Evolutionary conservation across 2,888 invertebrate species (phyloP), one percentile per base, ranked within the genome.

Genomic region (Diachrysia chrysitis): DNA sequence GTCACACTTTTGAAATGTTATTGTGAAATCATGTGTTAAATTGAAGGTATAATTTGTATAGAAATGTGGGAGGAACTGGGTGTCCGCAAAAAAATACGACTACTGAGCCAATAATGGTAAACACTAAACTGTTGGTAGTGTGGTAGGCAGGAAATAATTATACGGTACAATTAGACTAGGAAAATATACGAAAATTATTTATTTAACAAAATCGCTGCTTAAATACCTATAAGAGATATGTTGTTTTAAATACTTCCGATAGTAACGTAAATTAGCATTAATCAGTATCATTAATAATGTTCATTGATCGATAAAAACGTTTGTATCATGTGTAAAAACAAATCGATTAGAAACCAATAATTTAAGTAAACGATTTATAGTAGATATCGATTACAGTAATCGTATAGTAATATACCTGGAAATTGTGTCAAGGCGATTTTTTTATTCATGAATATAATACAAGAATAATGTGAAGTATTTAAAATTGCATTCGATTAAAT

Each of bases 291-390:
- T 2, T 60, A 17, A 25, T 73, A 63, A n/a, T n/a, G 58, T 37
- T 70, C 14, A 53, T 48, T 4, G 60, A 69, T 25, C 69, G 78
- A 80, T 73, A 62, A 80, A 62, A 57, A 63, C 65, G 69, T 67
- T 72, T 67, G 16, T 29, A 68, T 57, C 58, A 16, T 29, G 7
- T 68, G 32, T 51, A 65, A 70, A 70, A 73, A 68, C 66, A 53
- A 70, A 73, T 73, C 66, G 68, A 73, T 77, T 71, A 62, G 62
- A 69, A 71, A 74, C 54, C 51, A 62, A 32, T 42, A 57, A 59
- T 32, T 64, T n/a, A 12, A 60, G 10, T 62, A 63, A 62, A 46
- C 60, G 16, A 7, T 64, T 63, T 54, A 58, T 60, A 61, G 17
- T 32, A 19, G 42, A 19, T 68, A 73, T 70, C 48, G 55, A 67